These are phyloP conservation scores for Drosophila auraria DNA, from an alignment of 1,140 invertebrate species.

Conservation along the genomic window DNA sequence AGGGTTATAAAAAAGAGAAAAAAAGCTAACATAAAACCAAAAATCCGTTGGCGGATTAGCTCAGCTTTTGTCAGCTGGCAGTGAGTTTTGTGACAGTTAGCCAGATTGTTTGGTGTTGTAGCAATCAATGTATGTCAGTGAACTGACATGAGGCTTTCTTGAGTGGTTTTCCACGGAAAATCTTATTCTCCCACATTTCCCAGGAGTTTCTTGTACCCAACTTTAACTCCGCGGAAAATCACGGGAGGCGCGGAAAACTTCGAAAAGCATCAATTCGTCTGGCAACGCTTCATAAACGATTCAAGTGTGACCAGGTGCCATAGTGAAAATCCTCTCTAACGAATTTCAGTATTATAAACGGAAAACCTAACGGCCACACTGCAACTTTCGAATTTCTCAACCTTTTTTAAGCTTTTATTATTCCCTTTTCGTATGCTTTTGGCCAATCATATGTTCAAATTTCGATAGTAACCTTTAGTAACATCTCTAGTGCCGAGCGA, in stretches of 20 bases:
- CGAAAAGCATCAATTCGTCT: too few species aligned
- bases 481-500: neutral
- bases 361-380: too few species aligned
- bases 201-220: too few species aligned
- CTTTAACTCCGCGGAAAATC: too few species aligned
- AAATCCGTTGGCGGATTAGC: slow-evolving; percentile 6
- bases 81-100: neutral
- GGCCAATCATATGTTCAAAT: slow-evolving; percentile 1
- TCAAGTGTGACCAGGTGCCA: too few species aligned
- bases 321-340: too few species aligned
- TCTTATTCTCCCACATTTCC: too few species aligned
- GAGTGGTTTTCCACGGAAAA: too few species aligned
- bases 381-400: neutral
- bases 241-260: too few species aligned
- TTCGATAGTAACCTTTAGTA: slow-evolving; percentile 1
- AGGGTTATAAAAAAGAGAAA: neutral
- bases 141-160: neutral
- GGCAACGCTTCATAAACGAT: too few species aligned
- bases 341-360: too few species aligned
- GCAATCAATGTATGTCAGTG: neutral
- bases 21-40: slow-evolving; percentile 5
- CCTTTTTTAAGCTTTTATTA: slow-evolving; percentile 1
- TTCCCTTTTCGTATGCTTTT: neutral
- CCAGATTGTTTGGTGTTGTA: neutral
- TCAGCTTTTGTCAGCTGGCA: neutral